These are phyloP conservation scores for Pitangus sulphuratus DNA, from an alignment of 2,797 vertebrate genomes.

Conservation along the genomic window DNA sequence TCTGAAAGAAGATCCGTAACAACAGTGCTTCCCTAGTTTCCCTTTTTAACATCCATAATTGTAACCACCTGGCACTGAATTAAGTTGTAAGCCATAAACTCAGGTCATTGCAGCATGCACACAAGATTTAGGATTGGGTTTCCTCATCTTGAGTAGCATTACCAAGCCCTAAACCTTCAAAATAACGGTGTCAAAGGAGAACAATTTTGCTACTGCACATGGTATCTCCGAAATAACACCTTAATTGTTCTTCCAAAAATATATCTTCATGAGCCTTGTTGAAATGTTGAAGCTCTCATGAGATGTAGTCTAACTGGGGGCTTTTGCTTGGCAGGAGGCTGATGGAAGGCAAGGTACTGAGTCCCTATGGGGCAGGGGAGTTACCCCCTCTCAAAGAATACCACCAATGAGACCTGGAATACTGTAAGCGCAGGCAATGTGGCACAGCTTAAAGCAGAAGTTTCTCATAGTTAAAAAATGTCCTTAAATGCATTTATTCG, in stretches of 20 bases:
- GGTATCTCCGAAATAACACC: not conserved
- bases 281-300: not conserved
- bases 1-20: not conserved
- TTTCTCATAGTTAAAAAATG: not conserved
- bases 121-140: not conserved
- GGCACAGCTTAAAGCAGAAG: not conserved
- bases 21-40: not conserved
- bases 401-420: not conserved
- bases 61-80: not conserved
- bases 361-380: rapidly evolving
- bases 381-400: not conserved
- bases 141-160: not conserved
- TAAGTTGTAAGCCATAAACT: not conserved
- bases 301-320: not conserved
- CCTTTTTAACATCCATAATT: not conserved
- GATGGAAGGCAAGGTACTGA: not conserved
- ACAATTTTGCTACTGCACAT: not conserved
- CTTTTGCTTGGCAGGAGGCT: not conserved
- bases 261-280: rapidly evolving
- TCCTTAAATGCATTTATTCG: not conserved
- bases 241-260: not conserved
- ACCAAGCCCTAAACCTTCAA: not conserved
- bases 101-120: not conserved
- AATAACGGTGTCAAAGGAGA: not conserved
- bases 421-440: rapidly evolving